Conservation (phyloP, 92 coral and sea anemone species). For the Meandrina meandrites region DNA sequence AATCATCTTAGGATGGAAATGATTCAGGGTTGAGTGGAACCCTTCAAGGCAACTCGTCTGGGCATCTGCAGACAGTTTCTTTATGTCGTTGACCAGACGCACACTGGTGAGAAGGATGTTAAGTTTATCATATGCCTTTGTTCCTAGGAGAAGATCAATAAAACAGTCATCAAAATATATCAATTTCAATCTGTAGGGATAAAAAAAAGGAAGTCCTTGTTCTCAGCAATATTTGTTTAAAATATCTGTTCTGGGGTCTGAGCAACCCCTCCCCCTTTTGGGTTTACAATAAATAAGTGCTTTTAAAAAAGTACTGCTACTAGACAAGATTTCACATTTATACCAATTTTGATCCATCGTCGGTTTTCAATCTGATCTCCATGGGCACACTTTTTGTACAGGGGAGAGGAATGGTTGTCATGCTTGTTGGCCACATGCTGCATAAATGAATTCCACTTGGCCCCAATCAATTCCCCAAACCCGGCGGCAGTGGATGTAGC, state of each 20-base stretch:
- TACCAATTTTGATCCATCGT: not conserved
- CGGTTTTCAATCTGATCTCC: not conserved
- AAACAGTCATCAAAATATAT: too few relatives aligned
- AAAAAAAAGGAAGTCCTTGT: too few relatives aligned
- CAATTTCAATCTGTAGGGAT: too few relatives aligned
- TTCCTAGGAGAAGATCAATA: not conserved
- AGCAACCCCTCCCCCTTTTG: too few relatives aligned
- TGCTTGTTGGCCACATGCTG: not conserved
- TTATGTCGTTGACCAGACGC: not conserved
- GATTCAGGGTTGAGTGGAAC: too few relatives aligned
- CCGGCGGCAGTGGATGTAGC: slow-evolving; percentile 31
- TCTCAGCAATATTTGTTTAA: too few relatives aligned
- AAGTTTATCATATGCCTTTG: slow-evolving; percentile 4
- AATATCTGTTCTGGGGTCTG: too few relatives aligned
- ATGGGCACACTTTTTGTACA: not conserved
- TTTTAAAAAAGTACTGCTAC: too few relatives aligned
- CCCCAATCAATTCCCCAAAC: slow-evolving; percentile 6
- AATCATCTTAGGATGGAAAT: too few relatives aligned
- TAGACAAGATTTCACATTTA: too few relatives aligned
- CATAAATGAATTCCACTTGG: slow-evolving; percentile 2
- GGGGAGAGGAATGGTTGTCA: not conserved
- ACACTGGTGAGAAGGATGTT: too few relatives aligned
- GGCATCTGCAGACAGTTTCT: not conserved
- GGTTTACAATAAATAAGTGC: too few relatives aligned
- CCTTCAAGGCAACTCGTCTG: not conserved